Evolutionary conservation across 2,113 vertebrate species (phyloP), one percentile per base, ranked within the genome.

Genomic region (Megaceryle maxima): DNA sequence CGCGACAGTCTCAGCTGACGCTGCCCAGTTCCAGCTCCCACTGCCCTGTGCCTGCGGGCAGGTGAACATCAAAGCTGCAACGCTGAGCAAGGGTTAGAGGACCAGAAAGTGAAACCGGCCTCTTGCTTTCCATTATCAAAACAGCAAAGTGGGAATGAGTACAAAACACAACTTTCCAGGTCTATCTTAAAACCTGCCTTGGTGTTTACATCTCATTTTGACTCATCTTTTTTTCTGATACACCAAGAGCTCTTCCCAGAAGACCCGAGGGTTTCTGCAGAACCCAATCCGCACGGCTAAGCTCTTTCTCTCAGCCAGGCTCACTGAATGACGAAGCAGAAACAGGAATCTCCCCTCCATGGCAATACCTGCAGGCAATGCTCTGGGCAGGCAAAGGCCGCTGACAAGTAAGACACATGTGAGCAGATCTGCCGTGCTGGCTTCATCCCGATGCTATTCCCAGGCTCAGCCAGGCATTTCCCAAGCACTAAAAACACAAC

Each of bases 361-460:
- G 29, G 72, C 37, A 26, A 28, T 4, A 28, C 31, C 43, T 26
- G 66, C 24, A 10, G 44, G 17, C 35, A 14, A 31, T 4, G 4
- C 24, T 0, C 24, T 0, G 33, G 31, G 44, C 56, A 33, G 59
- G 44, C 35, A 1, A 4, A 26, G 25, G 2, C 17, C 77, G 10
- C 63, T 5, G 0, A 4, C 4, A 21, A 44, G 7, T 0, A 2
- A 8, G 39, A 33, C 0, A 0, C 11, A 1, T 62, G 14, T 0
- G 0, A 62, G 68, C 2, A 5, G 6, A 20, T 8, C 10, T 9
- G 51, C 92, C 43, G 88, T 3, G 3, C 2, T 43, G 46, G 46
- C 48, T 41, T 35, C 21, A 14, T 5, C 5, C 51, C 15, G n/a
- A 2, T 11, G 35, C 19, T 15, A 31, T 25, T n/a, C 35, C 75